Base-by-base conservation (phyloP, 2,888 invertebrate species). In the Ditula angustiorana region DNA sequence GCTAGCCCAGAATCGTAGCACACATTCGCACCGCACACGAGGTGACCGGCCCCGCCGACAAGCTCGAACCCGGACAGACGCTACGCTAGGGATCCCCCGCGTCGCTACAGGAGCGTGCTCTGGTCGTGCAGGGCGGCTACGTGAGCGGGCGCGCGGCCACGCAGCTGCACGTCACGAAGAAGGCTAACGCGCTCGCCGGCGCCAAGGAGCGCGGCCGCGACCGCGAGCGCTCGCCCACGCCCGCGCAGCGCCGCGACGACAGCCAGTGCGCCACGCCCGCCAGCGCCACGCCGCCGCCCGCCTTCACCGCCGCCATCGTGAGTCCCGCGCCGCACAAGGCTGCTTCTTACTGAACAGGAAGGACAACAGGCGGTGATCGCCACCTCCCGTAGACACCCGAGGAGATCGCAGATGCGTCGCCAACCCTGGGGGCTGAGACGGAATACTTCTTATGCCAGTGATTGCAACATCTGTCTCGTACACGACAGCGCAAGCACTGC, bases 131-230 rank as follows among this genome's bases (percentile, higher is more conserved):
- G 94, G 95, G 95, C 74, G 95, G 95, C 61, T 95, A 95, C 87
- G 94, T 95, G 71, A 92, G 94, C 50, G 95, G 94, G 41, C 94
- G 95, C 70, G 94, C 94, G 69, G 88, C 86, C 79, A 91, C 92
- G 74, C 90, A 96, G 74, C 93, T 98, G 50, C 96, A 96, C 81
- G 95, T 97, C 61, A 87, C 79, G 37, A 97, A 96, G 90, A 96
- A 96, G 86, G 93, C 95, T 56, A 98, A 98, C 91, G 95, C 98
- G 58, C 93, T 98, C 69, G 92, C 92, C 58, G 79, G 77, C 11
- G 82, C 80, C 67, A 81, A 81, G 74, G 96, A 96, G 80, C 95
- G 96, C 82, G 95, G 64, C 82, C 76, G 90, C 79, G 69, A 92
- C 84, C 80, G 93, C 88, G 88, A 92, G 30, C 56, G 86, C 16